Evolutionary conservation across 1,140 invertebrate species (phyloP).

Genomic region (Zophobas morio): DNA sequence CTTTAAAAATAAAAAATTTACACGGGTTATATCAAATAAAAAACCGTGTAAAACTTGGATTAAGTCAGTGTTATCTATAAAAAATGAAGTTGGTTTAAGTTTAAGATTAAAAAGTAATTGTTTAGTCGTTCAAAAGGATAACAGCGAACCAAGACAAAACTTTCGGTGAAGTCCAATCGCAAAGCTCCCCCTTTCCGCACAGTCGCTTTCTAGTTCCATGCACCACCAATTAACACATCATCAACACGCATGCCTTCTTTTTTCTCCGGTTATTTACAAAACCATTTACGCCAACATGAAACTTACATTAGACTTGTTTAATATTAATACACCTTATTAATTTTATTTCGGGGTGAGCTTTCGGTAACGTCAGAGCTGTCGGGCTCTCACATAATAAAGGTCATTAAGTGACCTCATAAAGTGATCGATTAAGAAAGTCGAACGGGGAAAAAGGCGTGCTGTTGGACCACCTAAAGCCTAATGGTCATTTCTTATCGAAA

Average conservation of each 20-base stretch:
- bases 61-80: too few relatives aligned
- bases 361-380: not conserved
- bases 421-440: conserved; percentile 55
- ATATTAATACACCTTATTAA: conserved; percentile 17
- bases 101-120: too few relatives aligned
- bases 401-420: conserved; percentile 49
- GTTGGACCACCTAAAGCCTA: conserved; percentile 52
- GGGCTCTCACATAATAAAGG: conserved; percentile 15
- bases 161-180: too few relatives aligned
- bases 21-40: too few relatives aligned
- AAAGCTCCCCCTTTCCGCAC: too few relatives aligned
- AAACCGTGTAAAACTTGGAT: too few relatives aligned
- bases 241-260: conserved; percentile 16
- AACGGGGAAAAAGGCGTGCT: conserved; percentile 37
- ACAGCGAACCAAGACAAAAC: too few relatives aligned
- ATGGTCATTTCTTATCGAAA: conserved; percentile 57
- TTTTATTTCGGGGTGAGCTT: conserved; percentile 13
- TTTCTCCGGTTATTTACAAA: conserved; percentile 7
- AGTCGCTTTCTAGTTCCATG: too few relatives aligned
- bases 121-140: too few relatives aligned
- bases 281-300: conserved; percentile 16
- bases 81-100: too few relatives aligned
- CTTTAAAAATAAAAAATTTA: too few relatives aligned
- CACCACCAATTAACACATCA: conserved; percentile 43
- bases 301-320: conserved; percentile 12